Conservation (phyloP, 2,888 invertebrate species). For the Morpho helenor region DNA sequence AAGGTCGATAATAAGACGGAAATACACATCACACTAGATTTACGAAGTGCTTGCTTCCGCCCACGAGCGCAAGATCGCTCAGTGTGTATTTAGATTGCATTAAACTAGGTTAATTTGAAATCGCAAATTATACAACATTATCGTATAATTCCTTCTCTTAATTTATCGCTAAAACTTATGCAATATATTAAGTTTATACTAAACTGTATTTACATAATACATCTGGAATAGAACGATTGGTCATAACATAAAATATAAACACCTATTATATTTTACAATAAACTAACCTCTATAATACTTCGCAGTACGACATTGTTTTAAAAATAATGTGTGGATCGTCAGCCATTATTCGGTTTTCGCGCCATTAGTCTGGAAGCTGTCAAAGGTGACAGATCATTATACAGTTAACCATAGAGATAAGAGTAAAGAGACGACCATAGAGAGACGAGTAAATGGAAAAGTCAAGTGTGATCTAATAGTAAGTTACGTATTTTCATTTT, state of each 20-base stretch:
- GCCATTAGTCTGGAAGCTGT: constrained; percentile 18
- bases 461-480: too few species aligned
- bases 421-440: neutral
- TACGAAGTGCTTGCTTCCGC: too few species aligned
- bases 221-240: constrained; percentile 1
- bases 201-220: constrained; percentile 6
- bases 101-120: too few species aligned
- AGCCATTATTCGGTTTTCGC: constrained; percentile 15
- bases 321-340: constrained; percentile 5
- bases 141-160: too few species aligned
- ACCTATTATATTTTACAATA: constrained; percentile 15
- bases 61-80: too few species aligned
- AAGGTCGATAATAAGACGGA: too few species aligned
- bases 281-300: constrained; percentile 5
- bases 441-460: neutral
- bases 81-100: too few species aligned
- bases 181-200: neutral
- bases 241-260: constrained; percentile 14
- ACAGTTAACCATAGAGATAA: neutral
- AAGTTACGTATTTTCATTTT: too few species aligned
- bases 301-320: constrained; percentile 3
- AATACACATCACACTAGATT: too few species aligned
- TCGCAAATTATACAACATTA: too few species aligned
- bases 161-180: neutral
- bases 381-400: constrained; percentile 15